Conservation (phyloP, 2,113 vertebrate genomes). For the Phylloscopus trochiloides region DNA sequence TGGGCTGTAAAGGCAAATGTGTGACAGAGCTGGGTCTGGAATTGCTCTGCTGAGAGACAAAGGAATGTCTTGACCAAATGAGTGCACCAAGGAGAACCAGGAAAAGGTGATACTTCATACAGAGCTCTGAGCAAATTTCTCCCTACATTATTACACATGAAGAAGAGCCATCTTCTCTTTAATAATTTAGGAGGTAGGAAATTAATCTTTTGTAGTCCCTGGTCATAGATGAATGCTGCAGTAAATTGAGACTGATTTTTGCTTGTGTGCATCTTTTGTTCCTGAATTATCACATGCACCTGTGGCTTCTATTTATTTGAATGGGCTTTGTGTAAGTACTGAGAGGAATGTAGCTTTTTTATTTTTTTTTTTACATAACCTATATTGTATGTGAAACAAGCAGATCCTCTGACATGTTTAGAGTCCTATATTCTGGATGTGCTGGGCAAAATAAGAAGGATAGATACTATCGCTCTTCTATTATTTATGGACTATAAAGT, state of each 20-base stretch:
- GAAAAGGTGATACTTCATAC: neutral
- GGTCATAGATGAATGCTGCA: conserved; percentile 4
- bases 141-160: neutral
- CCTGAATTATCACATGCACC: neutral
- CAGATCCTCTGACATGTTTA: conserved; percentile 70
- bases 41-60: neutral
- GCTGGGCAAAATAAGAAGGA: conserved; percentile 71
- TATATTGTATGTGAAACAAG: conserved; percentile 72
- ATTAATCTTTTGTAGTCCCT: neutral
- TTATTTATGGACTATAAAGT: conserved; percentile 81
- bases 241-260: neutral
- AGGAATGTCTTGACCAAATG: neutral
- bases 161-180: neutral
- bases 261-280: neutral
- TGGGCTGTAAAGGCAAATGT: neutral
- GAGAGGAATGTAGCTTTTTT: conserved; percentile 5
- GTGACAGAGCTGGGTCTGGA: neutral
- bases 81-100: neutral
- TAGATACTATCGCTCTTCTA: conserved; percentile 75
- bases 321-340: conserved; percentile 8
- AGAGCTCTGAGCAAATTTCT: neutral
- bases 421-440: conserved; percentile 68
- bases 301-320: conserved; percentile 23
- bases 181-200: conserved; percentile 12
- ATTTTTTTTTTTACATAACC: conserved; percentile 24